Evolutionary conservation across 2,888 invertebrate genomes (phyloP).

Genomic region (Epiblema foenella): DNA sequence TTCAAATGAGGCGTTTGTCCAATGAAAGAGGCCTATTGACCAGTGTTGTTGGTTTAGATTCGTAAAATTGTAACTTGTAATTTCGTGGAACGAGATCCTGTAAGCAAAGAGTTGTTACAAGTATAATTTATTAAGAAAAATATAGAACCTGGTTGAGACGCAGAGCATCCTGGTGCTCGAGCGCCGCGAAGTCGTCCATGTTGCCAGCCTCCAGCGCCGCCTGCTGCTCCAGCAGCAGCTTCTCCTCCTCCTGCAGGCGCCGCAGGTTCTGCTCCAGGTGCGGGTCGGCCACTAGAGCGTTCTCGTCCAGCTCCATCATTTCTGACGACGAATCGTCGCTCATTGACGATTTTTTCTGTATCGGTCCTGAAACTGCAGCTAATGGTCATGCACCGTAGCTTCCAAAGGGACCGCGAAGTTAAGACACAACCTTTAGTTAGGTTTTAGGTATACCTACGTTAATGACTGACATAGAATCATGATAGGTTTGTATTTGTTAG

Average conservation of each 20-base stretch:
- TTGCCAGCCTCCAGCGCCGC: conserved; percentile 87
- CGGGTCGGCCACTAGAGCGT: conserved; percentile 87
- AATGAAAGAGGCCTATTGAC: too few species aligned
- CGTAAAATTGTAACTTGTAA: too few species aligned
- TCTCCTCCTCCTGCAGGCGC: conserved; percentile 88
- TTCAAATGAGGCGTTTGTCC: too few species aligned
- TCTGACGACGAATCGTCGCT: conserved; percentile 94
- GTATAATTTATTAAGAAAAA: not conserved
- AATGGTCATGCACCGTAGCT: conserved; percentile 29
- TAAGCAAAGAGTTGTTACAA: not conserved
- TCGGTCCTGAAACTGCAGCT: conserved; percentile 88
- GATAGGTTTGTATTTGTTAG: conserved; percentile 18
- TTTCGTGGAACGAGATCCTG: too few species aligned
- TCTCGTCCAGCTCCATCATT: conserved; percentile 96
- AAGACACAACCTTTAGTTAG: conserved; percentile 26
- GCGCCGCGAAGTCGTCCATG: conserved; percentile 70
- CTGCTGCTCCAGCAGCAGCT: conserved; percentile 90
- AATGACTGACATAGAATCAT: conserved; percentile 7
- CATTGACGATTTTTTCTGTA: conserved; percentile 94
- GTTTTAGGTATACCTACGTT: not conserved
- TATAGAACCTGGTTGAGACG: conserved; percentile 69
- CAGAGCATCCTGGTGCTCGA: conserved; percentile 73
- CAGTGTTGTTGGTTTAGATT: too few species aligned
- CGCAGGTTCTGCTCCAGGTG: conserved; percentile 70
- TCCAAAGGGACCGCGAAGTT: not conserved